Evolutionary conservation across 2,113 vertebrate species (phyloP), one percentile per base, ranked within the genome.

Genomic region (Podarcis muralis): DNA sequence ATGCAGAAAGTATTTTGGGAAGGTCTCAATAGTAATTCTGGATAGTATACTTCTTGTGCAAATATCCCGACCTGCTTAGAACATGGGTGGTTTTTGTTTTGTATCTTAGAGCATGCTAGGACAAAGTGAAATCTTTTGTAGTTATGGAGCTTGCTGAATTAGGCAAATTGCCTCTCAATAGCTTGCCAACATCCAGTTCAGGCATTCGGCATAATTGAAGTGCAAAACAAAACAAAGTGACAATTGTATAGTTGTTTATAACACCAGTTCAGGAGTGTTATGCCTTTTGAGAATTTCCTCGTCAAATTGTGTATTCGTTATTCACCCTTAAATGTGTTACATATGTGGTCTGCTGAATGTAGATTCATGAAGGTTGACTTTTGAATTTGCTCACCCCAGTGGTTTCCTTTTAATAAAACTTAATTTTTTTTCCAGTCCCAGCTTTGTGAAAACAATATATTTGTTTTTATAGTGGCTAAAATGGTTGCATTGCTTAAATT

Each of bases 401-500:
- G 13, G 7, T 86, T 91, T 93, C 35, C 71, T 81, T 81, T 76
- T 87, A 43, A 79, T 88, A n/a, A 66, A 86, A 0, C 82, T 40
- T 88, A n/a, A 1, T 27, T 43, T 30, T 69, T 69, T 88, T 87
- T 76, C 75, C 92, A 90, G 84, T 66, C 0, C 1, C 37, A 89
- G 16, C 27, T 77, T 92, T 88, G 86, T 91, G 77, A 90, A 88
- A 91, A 87, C 18, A 79, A 2, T 82, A 0, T 72, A 88, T 30
- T 92, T 92, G 57, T 88, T 83, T 83, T 94, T 83, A 75, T 30
- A 88, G 16, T 82, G 20, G n/a, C 75, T 91, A 80, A 91, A 68
- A 20, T 85, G 20, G n/a, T 86, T 94, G 25, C 3, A 37, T 91
- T 95, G 81, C 81, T 94, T 93, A 83, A 85, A 86, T 90, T 93